These are phyloP conservation scores for Pomacea canaliculata DNA, from an alignment of 2,888 invertebrate genomes.

Conservation along the genomic window DNA sequence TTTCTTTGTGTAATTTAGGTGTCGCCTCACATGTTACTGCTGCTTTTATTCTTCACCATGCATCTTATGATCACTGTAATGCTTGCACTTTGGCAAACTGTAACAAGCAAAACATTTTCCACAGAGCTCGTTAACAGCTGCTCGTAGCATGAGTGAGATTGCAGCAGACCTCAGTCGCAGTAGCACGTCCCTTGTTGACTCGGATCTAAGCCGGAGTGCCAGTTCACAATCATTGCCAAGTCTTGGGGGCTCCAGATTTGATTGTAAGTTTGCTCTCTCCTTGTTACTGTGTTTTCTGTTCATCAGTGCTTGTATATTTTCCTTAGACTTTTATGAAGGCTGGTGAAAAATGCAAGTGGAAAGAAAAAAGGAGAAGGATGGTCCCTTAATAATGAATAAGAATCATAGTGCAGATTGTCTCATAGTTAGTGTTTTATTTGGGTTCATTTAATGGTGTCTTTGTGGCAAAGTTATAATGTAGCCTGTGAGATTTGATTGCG, in stretches of 20 bases:
- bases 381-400: too few relatives aligned
- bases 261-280: slow-evolving; percentile 48
- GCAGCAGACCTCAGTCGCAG: slow-evolving; percentile 64
- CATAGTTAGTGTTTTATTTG: too few relatives aligned
- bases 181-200: slow-evolving; percentile 61
- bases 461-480: too few relatives aligned
- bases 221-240: slow-evolving; percentile 65
- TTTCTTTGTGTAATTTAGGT: slow-evolving; percentile 3
- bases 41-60: too few relatives aligned
- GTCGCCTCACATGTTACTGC: background rate
- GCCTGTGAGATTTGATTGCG: too few relatives aligned
- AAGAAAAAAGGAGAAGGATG: too few relatives aligned
- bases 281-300: background rate
- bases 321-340: too few relatives aligned
- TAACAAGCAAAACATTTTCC: slow-evolving; percentile 10
- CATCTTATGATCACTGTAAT: too few relatives aligned
- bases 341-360: too few relatives aligned
- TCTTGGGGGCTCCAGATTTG: slow-evolving; percentile 58
- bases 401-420: too few relatives aligned
- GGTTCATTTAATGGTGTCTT: too few relatives aligned
- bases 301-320: background rate
- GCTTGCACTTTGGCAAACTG: too few relatives aligned
- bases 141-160: slow-evolving; percentile 65
- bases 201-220: slow-evolving; percentile 63
- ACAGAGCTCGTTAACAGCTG: slow-evolving; percentile 60